Percentiles rank a stretch among this genome's conserved stretches.
Conservation (phyloP, 2,113 vertebrate genomes). For the Istiophorus platypterus region DNA sequence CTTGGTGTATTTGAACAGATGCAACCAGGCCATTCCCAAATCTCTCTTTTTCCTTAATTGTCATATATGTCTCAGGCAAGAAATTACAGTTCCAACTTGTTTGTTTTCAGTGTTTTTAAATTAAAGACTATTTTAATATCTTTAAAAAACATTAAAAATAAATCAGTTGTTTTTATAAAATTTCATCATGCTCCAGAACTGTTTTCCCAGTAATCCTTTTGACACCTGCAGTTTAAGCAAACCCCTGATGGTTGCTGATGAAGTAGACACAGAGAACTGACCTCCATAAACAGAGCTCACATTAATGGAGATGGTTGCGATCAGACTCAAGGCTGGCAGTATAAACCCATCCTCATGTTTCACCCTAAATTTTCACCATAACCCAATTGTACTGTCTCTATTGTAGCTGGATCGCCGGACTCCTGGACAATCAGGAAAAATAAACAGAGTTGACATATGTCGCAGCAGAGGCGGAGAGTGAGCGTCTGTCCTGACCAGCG, state of each 20-base stretch:
- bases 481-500: constrained; percentile 54
- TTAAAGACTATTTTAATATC: neutral
- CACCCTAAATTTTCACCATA: neutral
- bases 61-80: no score
- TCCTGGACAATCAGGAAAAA: constrained; percentile 62
- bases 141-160: neutral
- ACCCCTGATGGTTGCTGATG: neutral
- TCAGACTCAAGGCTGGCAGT: neutral
- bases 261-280: neutral
- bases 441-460: constrained; percentile 63
- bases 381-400: constrained; percentile 19
- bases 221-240: neutral
- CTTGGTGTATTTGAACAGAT: neutral
- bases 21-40: neutral
- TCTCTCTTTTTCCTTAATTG: no score
- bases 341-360: constrained; percentile 3
- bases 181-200: neutral
- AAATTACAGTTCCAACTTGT: neutral
- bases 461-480: constrained; percentile 39
- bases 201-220: neutral
- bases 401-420: constrained; percentile 24
- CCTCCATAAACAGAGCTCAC: no score
- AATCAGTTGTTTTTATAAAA: no score
- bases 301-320: neutral
- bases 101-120: neutral